A percentile compares a stretch with the other conserved stretches of the same genome.
Conservation (phyloP, 1,140 invertebrate genomes). For the Diorhabda carinulata region DNA sequence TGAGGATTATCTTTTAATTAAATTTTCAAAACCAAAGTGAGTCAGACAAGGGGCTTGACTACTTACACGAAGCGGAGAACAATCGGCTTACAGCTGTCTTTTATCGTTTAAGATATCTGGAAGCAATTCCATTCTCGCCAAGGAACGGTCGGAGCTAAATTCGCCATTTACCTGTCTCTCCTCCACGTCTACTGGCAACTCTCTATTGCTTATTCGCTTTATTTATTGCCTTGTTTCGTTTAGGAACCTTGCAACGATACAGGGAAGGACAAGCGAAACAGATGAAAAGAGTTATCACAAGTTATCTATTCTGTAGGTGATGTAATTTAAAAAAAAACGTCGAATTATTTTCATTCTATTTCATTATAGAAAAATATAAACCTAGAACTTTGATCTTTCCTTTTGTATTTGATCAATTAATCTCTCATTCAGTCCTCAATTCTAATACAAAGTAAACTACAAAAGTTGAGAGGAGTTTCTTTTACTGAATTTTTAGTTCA, state of each 20-base stretch:
- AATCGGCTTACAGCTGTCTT: conserved; percentile 32
- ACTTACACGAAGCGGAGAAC: conserved; percentile 23
- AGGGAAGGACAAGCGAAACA: background rate
- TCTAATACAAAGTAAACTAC: too few relatives aligned
- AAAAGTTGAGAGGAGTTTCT: too few relatives aligned
- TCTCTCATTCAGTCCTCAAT: too few relatives aligned
- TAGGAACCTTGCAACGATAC: background rate
- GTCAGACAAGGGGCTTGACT: background rate
- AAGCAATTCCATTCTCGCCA: conserved; percentile 32
- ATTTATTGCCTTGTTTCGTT: conserved; percentile 43
- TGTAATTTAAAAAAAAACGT: too few relatives aligned
- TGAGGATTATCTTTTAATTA: background rate
- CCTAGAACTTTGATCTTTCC: too few relatives aligned
- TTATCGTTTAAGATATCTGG: conserved; percentile 29
- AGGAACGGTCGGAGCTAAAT: conserved; percentile 30
- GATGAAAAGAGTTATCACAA: too few relatives aligned
- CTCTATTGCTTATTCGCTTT: conserved; percentile 40
- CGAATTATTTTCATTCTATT: too few relatives aligned
- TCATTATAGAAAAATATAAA: too few relatives aligned
- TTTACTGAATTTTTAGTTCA: too few relatives aligned
- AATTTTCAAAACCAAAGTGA: background rate
- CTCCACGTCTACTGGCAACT: conserved; percentile 19
- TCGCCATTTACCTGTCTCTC: conserved; percentile 31
- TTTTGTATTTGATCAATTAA: too few relatives aligned
- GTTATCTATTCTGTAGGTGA: too few relatives aligned